phyloP scores from a whole-genome alignment of 2,113 vertebrate species.

The Bos indicus region DNA sequence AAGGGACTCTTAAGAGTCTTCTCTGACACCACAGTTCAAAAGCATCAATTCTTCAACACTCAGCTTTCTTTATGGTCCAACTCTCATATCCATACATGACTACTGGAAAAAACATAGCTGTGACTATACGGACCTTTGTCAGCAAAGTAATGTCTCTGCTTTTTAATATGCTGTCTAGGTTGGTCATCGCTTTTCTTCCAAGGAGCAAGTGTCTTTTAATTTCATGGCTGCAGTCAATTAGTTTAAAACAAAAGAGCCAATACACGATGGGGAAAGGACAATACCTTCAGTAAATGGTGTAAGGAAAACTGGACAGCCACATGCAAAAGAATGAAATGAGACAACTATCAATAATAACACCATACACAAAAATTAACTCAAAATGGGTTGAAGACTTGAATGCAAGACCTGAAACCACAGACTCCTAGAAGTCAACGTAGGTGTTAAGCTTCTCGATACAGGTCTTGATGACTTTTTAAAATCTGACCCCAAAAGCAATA shows the following conservation, averaged over 20 bases:
- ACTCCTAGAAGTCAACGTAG: not conserved
- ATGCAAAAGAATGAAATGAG: not conserved
- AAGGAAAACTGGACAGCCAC: not conserved
- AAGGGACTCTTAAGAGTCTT: not conserved
- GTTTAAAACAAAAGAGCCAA: not conserved
- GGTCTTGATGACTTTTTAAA: not conserved
- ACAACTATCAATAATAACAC: not conserved
- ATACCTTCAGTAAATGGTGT: not conserved
- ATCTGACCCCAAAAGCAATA: not conserved
- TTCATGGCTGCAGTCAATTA: not conserved
- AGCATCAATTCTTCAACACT: not conserved
- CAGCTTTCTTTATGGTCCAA: not conserved
- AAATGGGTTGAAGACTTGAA: not conserved
- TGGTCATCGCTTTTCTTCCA: not conserved
- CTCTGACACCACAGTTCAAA: rapidly evolving
- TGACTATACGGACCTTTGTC: not conserved
- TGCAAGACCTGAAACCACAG: not conserved
- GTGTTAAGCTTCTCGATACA: not conserved
- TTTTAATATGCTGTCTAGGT: not conserved
- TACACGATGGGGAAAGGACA: not conserved
- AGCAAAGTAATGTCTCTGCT: not conserved
- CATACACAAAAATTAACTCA: not conserved
- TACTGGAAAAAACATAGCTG: not conserved
- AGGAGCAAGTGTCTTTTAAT: not conserved
- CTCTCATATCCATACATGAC: not conserved